These are phyloP conservation scores for Melanotaenia nigrans DNA, from an alignment of 2,797 vertebrate genomes.

Conservation along the genomic window DNA sequence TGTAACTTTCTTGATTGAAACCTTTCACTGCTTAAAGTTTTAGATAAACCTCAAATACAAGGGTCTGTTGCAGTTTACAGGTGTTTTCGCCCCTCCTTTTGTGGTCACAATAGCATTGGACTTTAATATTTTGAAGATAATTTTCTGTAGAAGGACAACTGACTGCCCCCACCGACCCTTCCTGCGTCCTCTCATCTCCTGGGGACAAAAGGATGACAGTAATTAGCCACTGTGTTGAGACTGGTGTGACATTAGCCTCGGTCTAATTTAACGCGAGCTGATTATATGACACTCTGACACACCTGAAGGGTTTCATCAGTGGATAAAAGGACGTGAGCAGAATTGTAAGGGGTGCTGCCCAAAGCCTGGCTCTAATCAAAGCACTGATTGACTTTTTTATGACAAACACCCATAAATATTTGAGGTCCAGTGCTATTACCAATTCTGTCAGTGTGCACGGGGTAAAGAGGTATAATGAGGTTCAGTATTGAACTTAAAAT, in stretches of 20 bases:
- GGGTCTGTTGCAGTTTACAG: slow-evolving; percentile 1
- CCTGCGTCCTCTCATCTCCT: slow-evolving; percentile 39
- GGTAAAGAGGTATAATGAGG: slow-evolving; percentile 43
- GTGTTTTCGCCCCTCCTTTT: not conserved
- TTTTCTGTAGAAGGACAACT: slow-evolving; percentile 17
- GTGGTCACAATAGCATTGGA: not conserved
- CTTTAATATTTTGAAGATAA: slow-evolving; percentile 21
- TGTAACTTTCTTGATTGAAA: too few species aligned
- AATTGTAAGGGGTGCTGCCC: slow-evolving; percentile 33
- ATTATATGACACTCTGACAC: slow-evolving; percentile 72
- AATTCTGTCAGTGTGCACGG: slow-evolving; percentile 18
- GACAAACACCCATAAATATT: slow-evolving; percentile 33
- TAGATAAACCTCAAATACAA: too few species aligned
- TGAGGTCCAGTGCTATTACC: slow-evolving; percentile 26
- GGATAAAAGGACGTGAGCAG: slow-evolving; percentile 47
- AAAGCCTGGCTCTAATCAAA: slow-evolving; percentile 37
- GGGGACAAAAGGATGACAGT: slow-evolving; percentile 51
- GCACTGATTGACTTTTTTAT: slow-evolving; percentile 44
- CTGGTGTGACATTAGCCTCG: slow-evolving; percentile 64
- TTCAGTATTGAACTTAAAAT: slow-evolving; percentile 36
- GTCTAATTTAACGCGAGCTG: slow-evolving; percentile 70
- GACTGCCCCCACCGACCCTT: slow-evolving; percentile 27
- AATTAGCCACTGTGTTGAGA: slow-evolving; percentile 69
- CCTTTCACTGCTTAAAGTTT: not conserved
- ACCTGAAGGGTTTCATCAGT: slow-evolving; percentile 70